Evolutionary conservation across 37 sponge, comb jelly and placozoan genomes (phyloP).

Genomic region (Crambe crambe): DNA sequence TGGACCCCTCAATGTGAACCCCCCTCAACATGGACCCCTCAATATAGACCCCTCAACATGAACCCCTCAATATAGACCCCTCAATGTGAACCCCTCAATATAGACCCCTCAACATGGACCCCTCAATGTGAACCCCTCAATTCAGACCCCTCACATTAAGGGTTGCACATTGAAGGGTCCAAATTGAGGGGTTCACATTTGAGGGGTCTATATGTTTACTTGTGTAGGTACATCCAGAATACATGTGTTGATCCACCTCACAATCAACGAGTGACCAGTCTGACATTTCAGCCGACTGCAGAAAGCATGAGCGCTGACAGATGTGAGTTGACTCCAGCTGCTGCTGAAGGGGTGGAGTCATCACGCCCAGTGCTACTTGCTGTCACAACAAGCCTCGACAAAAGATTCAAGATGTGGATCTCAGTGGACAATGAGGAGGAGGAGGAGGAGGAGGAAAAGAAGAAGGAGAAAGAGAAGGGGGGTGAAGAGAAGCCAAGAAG

Average conservation of each 20-base stretch:
- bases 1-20: too few species aligned
- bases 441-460: not conserved
- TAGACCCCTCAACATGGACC: too few species aligned
- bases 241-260: conserved; percentile 88
- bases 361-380: not conserved
- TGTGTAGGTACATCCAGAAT: conserved; percentile 64
- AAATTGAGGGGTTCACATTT: too few species aligned
- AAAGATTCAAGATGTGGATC: conserved; percentile 74
- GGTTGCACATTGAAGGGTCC: too few species aligned
- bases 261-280: conserved; percentile 42
- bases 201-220: too few species aligned
- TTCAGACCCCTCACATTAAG: too few species aligned
- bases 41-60: too few species aligned
- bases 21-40: too few species aligned
- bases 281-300: conserved; percentile 59
- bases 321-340: not conserved
- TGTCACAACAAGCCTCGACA: conserved; percentile 69
- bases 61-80: too few species aligned
- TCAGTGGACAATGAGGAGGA: conserved; percentile 24
- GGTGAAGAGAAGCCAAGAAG: not conserved
- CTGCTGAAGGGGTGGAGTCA: too few species aligned
- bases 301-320: not conserved
- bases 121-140: too few species aligned
- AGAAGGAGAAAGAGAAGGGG: conserved; percentile 3
- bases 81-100: too few species aligned